Conservation (phyloP, 1,140 invertebrate genomes). For the Drosophila repletoides region DNA sequence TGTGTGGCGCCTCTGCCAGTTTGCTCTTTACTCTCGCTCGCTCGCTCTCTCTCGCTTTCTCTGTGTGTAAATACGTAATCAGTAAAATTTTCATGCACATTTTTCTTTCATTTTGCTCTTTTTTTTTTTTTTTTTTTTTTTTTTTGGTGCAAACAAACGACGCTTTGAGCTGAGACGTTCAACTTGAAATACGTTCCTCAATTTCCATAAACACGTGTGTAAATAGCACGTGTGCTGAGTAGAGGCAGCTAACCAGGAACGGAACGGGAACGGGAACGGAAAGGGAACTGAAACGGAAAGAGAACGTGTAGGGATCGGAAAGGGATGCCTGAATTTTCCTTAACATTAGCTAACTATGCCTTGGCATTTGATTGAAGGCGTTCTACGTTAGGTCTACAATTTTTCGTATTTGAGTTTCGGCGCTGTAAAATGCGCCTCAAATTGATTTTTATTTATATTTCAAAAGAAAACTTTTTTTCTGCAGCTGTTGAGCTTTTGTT, state of each 20-base stretch:
- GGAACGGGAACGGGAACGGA: background rate
- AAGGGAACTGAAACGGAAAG: too few relatives aligned
- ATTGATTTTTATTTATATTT: constrained; percentile 80
- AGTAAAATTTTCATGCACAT: constrained; percentile 72
- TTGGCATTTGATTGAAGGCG: constrained; percentile 54
- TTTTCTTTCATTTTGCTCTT: constrained; percentile 45
- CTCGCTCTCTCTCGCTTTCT: constrained; percentile 9
- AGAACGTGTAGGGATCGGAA: too few relatives aligned
- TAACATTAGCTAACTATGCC: constrained; percentile 67
- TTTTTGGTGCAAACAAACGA: constrained; percentile 54
- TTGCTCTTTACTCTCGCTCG: background rate
- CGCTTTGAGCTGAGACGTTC: constrained; percentile 58
- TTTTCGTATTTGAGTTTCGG: constrained; percentile 65
- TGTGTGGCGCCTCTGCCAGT: constrained; percentile 4
- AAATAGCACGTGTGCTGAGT: constrained; percentile 72
- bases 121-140: background rate
- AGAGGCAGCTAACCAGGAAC: background rate
- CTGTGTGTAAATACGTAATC: constrained; percentile 73
- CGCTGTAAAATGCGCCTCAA: constrained; percentile 70
- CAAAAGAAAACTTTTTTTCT: constrained; percentile 71
- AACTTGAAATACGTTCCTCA: constrained; percentile 76
- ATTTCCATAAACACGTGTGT: constrained; percentile 80
- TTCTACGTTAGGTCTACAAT: constrained; percentile 1
- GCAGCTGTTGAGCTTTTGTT: constrained; percentile 64
- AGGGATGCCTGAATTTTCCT: too few relatives aligned